Evolutionary conservation across 2,113 vertebrate species (phyloP), one percentile per base, ranked within the genome.

Genomic region (Aphelocoma coerulescens): DNA sequence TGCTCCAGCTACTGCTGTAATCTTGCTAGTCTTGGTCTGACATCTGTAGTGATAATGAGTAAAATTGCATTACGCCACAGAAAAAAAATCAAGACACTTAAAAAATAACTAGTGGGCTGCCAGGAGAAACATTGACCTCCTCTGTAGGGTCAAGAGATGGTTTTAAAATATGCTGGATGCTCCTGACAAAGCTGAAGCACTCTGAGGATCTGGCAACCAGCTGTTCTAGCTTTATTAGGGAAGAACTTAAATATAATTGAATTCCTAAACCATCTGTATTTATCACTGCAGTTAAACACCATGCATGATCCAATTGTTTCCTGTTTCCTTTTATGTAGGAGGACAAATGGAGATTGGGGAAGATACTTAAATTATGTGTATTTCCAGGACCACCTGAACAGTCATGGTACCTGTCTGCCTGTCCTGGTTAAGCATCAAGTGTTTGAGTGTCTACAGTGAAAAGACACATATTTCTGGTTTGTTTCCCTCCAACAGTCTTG

Each of bases 21-120:
- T 96, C 96, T 95, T 94, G 88, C 95, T 96, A 93, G 95, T 94
- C 83, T 93, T 93, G 89, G 92, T 97, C 95, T 97, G 96, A 98
- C 97, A 97, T 98, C 97, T 97, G 97, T 96, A 97, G 97, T 96
- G 97, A 98, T 98, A 98, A 98, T 98, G 98, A 98, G 97, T 97
- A 98, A 98, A 98, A 97, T 98, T 98, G 97, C 97, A 98, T 98
- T 98, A 97, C 80, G 59, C 97, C 95, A 92, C 93, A 97, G 94
- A 98, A 97, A 97, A 88, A 98, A 97, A 98, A 97, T 95, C 93
- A 97, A 98, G 97, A 98, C 94, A 95, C 94, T 97, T 97, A 97
- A 97, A 97, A 97, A 97, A 97, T 97, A 97, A 97, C 96, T 96
- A 97, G 93, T 76, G 88, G 89, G 94, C 95, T 98, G 97, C 97